Evolutionary conservation across 2,888 invertebrate genomes (phyloP), one percentile per base, ranked within the genome.

Genomic region (Gonocerus acuteangulatus): DNA sequence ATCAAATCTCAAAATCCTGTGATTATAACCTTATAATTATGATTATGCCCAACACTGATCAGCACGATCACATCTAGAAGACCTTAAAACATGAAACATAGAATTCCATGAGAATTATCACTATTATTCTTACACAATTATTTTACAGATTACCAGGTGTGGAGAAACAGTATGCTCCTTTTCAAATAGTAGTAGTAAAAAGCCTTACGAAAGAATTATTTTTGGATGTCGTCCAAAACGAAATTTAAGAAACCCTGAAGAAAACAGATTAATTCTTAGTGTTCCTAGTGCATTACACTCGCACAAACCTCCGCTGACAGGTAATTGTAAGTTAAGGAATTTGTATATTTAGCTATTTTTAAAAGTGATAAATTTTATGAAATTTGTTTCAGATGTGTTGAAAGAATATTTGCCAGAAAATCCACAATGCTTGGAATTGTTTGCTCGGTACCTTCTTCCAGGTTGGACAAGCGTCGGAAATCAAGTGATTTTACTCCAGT

Each of bases 221-320:
- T 75, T 90, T 70, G 87, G 82, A 9, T 74, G 73, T 69, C 70
- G 74, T 61, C 73, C 78, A 2, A 59, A 61, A 15, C 58, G 67
- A 34, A 21, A 22, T 36, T 44, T 57, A 13, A 36, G 23, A 19
- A 60, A 61, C 47, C 67, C 72, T 23, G 66, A 72, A 45, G 73
- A 79, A 65, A 74, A 79, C 3, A 81, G 82, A 71, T 70, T 91
- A 47, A 72, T 95, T 59, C 74, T 89, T 16, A 93, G 93, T 73
- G 79, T 93, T 19, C 95, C 96, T 0, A 94, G 94, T 76, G 86
- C 89, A 15, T 79, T 95, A 62, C 95, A 96, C 75, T 96, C 96
- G 0, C 93, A 95, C 73, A 97, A 97, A 75, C 95, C 95, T 42
- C 94, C 95, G 1, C 75, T 96, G 59, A 71, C 79, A 68, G 84